Conservation (phyloP, 2,797 vertebrate genomes). For the Malurus splendens region DNA sequence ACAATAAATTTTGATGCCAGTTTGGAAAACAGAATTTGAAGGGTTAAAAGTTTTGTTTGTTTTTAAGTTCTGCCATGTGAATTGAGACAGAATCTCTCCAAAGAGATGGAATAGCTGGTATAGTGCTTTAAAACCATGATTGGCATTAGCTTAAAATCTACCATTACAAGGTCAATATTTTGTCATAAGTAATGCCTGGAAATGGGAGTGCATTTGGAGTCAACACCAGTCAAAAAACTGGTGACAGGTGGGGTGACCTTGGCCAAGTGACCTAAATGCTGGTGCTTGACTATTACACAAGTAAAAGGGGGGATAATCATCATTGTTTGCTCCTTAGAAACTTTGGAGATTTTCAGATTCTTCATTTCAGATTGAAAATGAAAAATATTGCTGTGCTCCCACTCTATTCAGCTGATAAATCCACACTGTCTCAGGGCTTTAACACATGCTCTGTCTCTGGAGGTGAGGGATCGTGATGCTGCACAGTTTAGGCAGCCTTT, state of each 20-base stretch:
- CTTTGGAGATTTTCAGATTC: not conserved
- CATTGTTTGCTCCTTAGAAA: not conserved
- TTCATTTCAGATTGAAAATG: not conserved
- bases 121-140: not conserved
- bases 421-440: not conserved
- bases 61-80: not conserved
- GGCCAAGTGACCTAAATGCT: not conserved
- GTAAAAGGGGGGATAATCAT: not conserved
- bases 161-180: fast-evolving
- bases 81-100: not conserved
- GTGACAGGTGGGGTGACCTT: not conserved
- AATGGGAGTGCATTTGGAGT: not conserved
- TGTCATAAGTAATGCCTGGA: not conserved
- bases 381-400: not conserved
- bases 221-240: not conserved
- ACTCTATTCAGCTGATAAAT: not conserved
- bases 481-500: not conserved
- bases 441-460: fast-evolving
- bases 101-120: not conserved
- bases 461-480: not conserved
- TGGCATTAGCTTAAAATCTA: not conserved
- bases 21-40: not conserved
- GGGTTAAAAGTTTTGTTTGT: not conserved
- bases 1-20: not conserved
- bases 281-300: not conserved